Evolutionary conservation across 2,888 invertebrate species (phyloP), one percentile per base, ranked within the genome.

Genomic region (Coenonympha glycerion): DNA sequence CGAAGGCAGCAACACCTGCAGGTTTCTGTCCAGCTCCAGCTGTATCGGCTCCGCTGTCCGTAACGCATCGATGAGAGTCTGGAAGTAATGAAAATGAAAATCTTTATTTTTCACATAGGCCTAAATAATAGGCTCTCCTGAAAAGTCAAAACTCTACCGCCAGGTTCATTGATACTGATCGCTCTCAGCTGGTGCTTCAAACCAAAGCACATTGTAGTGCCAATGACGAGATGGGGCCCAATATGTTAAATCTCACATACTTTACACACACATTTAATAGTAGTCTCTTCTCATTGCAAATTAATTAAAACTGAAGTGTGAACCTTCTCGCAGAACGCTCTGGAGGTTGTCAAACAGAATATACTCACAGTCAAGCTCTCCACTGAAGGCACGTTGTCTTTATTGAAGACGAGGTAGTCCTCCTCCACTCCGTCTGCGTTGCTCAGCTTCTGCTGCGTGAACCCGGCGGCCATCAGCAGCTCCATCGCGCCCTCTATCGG

Each of bases 391-490:
- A 91, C 76, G 62, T 89, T 90, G 1, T 90, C 88, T 40, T 74
- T 78, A 45, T 89, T 83, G 79, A 93, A 94, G 3, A 95, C 89
- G 46, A 93, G 81, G 45, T 90, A 91, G 59, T 93, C 92, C 54
- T 89, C 90, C 5, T 89, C 88, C 0, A 55, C 54, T 0, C 79
- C 84, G 0, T 90, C 91, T 18, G 90, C 80, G 57, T 89, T 84
- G 1, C 82, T 67, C 9, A 93, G 63, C 53, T 79, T 84, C 45
- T 91, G 76, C 62, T 91, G 89, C 2, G 76, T 74, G 76, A 98
- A 98, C 0, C 98, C 98, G 5, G 94, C 94, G 0, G 95, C 95
- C 57, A 90, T 73, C 0, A 98, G 77, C 53, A 98, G 91, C 63
- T 97, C 95, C 63, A 91, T 79, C 0, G 95, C 89, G 0, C 97